A percentile compares a stretch with the other conserved stretches of the same genome.
Conservation (phyloP, 2,113 vertebrate species). For the Centropus unirufus region DNA sequence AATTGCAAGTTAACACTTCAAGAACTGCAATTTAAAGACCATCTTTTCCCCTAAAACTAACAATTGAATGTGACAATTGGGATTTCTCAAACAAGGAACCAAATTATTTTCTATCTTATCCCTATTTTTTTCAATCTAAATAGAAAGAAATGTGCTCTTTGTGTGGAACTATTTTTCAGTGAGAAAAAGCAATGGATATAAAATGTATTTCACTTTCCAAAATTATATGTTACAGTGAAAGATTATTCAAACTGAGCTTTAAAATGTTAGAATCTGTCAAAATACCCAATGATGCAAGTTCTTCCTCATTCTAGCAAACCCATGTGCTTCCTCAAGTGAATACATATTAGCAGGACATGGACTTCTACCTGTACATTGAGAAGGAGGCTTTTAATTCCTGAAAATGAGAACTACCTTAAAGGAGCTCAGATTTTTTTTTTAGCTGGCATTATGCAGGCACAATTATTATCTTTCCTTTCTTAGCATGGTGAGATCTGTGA, state of each 20-base stretch:
- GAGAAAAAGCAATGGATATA: not conserved
- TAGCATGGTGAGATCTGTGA: not conserved
- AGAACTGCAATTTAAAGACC: conserved; percentile 7
- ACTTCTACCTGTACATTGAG: not conserved
- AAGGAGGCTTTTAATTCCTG: not conserved
- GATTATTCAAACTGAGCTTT: not conserved
- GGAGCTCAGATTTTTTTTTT: not conserved
- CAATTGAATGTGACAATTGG: not conserved
- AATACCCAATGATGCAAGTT: not conserved
- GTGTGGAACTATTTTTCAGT: not conserved
- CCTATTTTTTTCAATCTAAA: not conserved
- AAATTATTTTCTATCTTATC: not conserved
- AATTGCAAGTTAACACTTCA: not conserved
- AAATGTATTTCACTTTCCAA: not conserved
- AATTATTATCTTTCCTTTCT: not conserved
- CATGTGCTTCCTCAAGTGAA: not conserved
- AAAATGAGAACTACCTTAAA: not conserved
- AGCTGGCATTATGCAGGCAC: not conserved
- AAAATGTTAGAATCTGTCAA: not conserved
- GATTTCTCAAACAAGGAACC: conserved; percentile 11
- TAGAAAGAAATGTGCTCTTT: not conserved
- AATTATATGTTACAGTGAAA: not conserved
- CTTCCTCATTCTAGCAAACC: not conserved
- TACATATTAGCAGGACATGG: not conserved
- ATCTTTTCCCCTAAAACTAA: not conserved